These are phyloP conservation scores for Eutolmus rufibarbis DNA, from an alignment of 2,888 invertebrate species.

Conservation along the genomic window DNA sequence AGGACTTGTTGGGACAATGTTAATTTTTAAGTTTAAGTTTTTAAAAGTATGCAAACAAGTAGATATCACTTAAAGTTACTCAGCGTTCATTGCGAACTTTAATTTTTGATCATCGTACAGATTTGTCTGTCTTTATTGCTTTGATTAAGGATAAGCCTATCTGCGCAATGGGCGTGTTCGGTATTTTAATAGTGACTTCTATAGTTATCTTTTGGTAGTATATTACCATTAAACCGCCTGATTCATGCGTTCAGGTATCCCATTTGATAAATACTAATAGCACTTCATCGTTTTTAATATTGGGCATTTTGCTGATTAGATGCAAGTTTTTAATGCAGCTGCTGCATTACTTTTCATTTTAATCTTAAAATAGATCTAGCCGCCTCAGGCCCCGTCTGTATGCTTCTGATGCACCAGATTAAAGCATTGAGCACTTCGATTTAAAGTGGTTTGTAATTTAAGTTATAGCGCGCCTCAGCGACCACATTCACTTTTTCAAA, in stretches of 20 bases:
- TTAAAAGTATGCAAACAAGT: no score
- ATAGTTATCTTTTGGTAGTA: no score
- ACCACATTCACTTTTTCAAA: background rate
- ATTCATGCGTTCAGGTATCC: no score
- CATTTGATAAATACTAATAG: background rate
- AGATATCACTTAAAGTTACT: no score
- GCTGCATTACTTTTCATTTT: background rate
- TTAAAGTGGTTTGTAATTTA: background rate
- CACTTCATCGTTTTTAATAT: background rate
- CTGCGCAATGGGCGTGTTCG: background rate
- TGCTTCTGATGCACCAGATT: background rate
- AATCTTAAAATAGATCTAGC: background rate
- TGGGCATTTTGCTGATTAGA: background rate
- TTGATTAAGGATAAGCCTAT: background rate
- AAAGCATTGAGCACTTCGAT: background rate
- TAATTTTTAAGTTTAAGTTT: no score
- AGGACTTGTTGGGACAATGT: no score
- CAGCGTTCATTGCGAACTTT: no score
- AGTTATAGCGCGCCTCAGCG: background rate
- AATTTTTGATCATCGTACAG: background rate
- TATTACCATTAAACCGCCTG: no score
- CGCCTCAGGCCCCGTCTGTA: background rate
- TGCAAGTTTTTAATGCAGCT: background rate
- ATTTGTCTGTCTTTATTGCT: background rate
- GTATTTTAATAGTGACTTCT: background rate